Base-by-base conservation (phyloP, 92 coral and sea anemone genomes). In the Siderastrea radians region DNA sequence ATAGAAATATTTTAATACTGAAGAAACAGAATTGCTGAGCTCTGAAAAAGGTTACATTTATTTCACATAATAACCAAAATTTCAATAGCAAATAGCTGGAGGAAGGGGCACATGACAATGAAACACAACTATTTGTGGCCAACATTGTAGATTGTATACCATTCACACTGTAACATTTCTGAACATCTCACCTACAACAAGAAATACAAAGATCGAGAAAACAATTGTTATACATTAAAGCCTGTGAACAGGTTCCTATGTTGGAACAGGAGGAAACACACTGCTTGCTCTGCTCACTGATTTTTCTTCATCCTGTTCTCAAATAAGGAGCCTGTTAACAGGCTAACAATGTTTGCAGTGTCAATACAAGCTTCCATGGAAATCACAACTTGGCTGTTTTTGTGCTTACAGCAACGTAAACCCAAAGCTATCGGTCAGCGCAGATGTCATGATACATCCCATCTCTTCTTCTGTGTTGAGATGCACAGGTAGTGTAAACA, bases 401-500 rank as follows among this genome's bases (percentile, higher is more conserved):
- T 61, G 66, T 61, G 66, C 66, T 61, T 61, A 61, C 66, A 61
- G 66, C 66, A 61, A 61, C 6, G 66, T 61, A 61, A 61, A 61
- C n/a, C 66, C 66, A 61, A 61, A 61, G 66, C 66, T 61, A 61
- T 61, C 66, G 1, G 65, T 60, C 65, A 60, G 65, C 3, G 65
- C 1, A 60, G 65, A 60, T 60, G 65, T 60, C 65, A 61, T 61
- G 66, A 61, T 61, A 0, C 6, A 61, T 61, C 66, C 66, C 66
- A 61, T 61, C 66, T 61, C 66, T 61, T 61, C 66, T 17, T 64
- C 68, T 64, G 68, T 85, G 89, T 64, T 64, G 68, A 64, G 68
- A 64, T 64, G 61, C 61, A 55, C 61, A 55, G 61, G 61, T 55
- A 55, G 61, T 55, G 61, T 55, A 55, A 55, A 55, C 61, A 55